These are phyloP conservation scores for Cassiopea xamachana DNA, from an alignment of 30 jellyfish, hydroid and myxozoan genomes.

Conservation along the genomic window DNA sequence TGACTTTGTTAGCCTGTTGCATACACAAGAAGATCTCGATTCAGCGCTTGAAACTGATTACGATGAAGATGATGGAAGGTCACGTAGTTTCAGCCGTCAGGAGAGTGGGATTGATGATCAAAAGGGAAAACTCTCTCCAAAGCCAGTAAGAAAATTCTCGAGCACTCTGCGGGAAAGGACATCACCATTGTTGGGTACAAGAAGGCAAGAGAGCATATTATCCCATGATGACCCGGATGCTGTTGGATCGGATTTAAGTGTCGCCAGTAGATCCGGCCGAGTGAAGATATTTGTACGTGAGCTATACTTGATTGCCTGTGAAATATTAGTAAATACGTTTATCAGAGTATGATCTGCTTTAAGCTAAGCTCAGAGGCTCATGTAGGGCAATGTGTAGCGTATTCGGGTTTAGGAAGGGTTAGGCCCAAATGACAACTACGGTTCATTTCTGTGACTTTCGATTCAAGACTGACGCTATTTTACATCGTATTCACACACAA, in stretches of 20 bases:
- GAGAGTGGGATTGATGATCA: slow-evolving; percentile 32
- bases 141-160: neutral
- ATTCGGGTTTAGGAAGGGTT: too few species aligned
- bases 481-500: too few species aligned
- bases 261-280: slow-evolving; percentile 57
- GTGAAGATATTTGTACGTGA: slow-evolving; percentile 75
- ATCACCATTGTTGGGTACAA: neutral
- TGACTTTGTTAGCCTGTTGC: slow-evolving; percentile 73
- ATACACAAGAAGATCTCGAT: slow-evolving; percentile 50
- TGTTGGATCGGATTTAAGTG: slow-evolving; percentile 64
- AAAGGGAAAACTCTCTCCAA: slow-evolving; percentile 13
- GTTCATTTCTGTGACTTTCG: too few species aligned
- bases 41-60: slow-evolving; percentile 53
- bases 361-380: too few species aligned
- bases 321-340: too few species aligned
- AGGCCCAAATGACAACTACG: too few species aligned
- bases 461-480: too few species aligned
- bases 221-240: slow-evolving; percentile 40
- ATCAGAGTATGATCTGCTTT: too few species aligned
- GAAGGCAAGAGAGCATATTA: slow-evolving; percentile 28
- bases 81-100: slow-evolving; percentile 49
- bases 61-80: slow-evolving; percentile 58
- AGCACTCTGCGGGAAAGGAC: slow-evolving; percentile 17
- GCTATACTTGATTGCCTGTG: neutral
- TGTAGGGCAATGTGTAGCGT: too few species aligned